Percentiles rank a stretch among this genome's conserved stretches.
phyloP scores from a whole-genome alignment of 1,140 invertebrate species.

The Proctacanthus coquilletti region DNA sequence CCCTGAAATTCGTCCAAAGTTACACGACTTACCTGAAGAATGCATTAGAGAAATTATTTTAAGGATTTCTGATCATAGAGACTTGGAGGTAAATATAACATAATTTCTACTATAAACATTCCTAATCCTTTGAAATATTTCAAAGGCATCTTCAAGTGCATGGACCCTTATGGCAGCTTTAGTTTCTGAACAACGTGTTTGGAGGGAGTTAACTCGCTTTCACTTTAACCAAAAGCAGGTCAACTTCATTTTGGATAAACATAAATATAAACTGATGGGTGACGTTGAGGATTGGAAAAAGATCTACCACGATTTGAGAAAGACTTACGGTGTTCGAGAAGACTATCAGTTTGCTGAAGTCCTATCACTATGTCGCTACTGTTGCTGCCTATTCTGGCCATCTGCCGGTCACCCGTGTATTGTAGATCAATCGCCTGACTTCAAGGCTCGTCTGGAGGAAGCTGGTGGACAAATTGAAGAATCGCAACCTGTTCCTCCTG shows the following conservation, averaged over 20 bases:
- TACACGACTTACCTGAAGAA: constrained; percentile 85
- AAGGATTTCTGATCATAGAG: constrained; percentile 78
- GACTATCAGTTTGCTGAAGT: constrained; percentile 82
- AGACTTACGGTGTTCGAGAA: constrained; percentile 77
- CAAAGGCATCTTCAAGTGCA: constrained; percentile 36
- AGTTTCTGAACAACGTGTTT: constrained; percentile 76
- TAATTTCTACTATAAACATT: not conserved
- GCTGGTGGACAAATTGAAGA: constrained; percentile 63
- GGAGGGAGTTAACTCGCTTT: constrained; percentile 79
- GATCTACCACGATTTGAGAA: constrained; percentile 56
- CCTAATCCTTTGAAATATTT: constrained; percentile 5
- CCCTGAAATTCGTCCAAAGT: constrained; percentile 64
- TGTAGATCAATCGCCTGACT: constrained; percentile 64
- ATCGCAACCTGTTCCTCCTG: constrained; percentile 70
- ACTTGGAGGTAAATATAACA: constrained; percentile 43
- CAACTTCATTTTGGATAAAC: constrained; percentile 43
- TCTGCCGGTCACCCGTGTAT: constrained; percentile 81
- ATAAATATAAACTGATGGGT: constrained; percentile 29
- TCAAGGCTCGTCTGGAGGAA: constrained; percentile 57
- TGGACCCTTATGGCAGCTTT: constrained; percentile 60
- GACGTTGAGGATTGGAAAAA: constrained; percentile 48
- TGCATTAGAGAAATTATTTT: constrained; percentile 82
- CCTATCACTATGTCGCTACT: constrained; percentile 84
- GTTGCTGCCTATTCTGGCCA: constrained; percentile 93
- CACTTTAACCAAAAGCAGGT: constrained; percentile 85